Base-by-base conservation (phyloP, 2,888 invertebrate genomes). In the Tachina grossa region DNA sequence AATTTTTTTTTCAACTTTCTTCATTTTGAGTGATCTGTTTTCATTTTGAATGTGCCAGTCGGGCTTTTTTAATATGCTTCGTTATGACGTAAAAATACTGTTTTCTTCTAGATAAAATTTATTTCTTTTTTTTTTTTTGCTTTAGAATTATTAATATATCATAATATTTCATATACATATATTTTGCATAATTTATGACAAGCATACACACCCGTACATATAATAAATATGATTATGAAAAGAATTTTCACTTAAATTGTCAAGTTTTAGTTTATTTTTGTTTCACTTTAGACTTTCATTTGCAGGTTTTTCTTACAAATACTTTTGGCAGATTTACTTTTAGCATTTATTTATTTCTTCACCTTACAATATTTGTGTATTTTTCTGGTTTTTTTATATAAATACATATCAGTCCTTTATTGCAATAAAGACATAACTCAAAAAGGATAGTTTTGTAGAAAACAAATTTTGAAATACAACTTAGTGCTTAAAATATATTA, bases 281-380 rank as follows among this genome's bases (percentile, higher is more conserved):
- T 45, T 14, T 77, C 66, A 77, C 77, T 68, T 68, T 77, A n/a
- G 68, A 68, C 77, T 68, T 68, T 68, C 55, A 49, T 77, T 68
- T 77, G 13, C n/a, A 68, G 57, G 49, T 43, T 51, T 51, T 13
- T 72, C 9, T 39, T 9, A 13, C 57, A 55, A 14, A 39, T 1
- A n/a, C 4, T 53, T 13, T 51, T 9, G 9, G 16, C n/a, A 22
- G 2, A 45, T 63, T n/a, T 66, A 65, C 39, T 66, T 49, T 8
- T 1, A 47, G 0, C 11, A n/a, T 47, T n/a, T 9, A n/a, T 47
- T n/a, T 31, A 11, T 6, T 16, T 22, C 9, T 47, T 11, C 66
- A n/a, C 10, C 31, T 22, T 2, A 22, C 22, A 22, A 22, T 22
- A 2, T 22, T 22, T 22, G 22, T 22, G 2, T 2, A 22, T 22